A percentile compares a stretch with the other conserved stretches of the same genome.
These are phyloP conservation scores for Eristalinus aeneus DNA, from an alignment of 2,888 invertebrate genomes.

Conservation along the genomic window DNA sequence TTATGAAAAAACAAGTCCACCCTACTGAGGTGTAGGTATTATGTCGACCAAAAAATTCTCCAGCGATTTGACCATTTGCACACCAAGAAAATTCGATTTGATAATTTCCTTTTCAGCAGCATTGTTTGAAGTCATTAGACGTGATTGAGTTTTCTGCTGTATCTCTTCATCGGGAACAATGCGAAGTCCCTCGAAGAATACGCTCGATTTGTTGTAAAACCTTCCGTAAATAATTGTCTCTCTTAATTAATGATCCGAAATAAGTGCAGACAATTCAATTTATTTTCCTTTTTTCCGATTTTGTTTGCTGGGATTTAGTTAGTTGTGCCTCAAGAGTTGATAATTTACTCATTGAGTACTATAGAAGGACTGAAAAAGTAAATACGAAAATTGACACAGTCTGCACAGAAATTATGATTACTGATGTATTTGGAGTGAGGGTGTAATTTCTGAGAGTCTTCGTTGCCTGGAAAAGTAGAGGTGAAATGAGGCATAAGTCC, in stretches of 20 bases:
- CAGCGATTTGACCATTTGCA: background rate
- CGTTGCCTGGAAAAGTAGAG: too few species aligned
- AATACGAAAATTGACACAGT: too few species aligned
- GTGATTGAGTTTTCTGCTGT: background rate
- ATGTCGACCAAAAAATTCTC: background rate
- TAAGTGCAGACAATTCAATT: background rate
- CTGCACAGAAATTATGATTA: too few species aligned
- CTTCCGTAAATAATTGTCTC: background rate
- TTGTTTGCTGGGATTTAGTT: background rate
- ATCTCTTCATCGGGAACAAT: background rate
- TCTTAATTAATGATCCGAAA: background rate
- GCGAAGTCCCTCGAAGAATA: background rate
- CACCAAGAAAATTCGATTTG: background rate
- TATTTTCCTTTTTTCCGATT: background rate
- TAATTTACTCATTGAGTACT: too few species aligned
- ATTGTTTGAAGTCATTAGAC: background rate
- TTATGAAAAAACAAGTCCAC: background rate
- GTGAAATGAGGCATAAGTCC: too few species aligned
- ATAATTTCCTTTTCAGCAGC: background rate
- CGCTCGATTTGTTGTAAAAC: background rate
- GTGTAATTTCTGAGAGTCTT: too few species aligned
- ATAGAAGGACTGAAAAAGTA: too few species aligned
- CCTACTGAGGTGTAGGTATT: too few species aligned
- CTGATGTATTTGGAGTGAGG: too few species aligned
- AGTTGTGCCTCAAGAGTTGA: too few species aligned